phyloP scores from a whole-genome alignment of 1,140 invertebrate genomes.

The Drosophila lini region DNA sequence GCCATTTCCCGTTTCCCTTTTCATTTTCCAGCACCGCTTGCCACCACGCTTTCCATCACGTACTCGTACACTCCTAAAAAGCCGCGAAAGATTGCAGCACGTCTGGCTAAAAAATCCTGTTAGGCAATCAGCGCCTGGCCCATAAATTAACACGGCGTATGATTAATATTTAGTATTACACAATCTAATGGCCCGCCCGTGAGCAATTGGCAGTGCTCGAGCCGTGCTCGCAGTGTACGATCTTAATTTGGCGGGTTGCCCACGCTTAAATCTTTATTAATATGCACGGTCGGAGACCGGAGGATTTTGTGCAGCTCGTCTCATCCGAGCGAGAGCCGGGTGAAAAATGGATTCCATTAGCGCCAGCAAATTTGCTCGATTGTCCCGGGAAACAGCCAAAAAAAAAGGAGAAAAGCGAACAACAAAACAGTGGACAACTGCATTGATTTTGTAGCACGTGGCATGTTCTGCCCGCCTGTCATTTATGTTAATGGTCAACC shows the following conservation, averaged over 20 bases:
- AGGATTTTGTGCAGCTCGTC: constrained; percentile 46
- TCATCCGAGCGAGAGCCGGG: constrained; percentile 33
- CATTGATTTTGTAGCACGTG: constrained; percentile 72
- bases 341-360: constrained; percentile 73
- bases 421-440: constrained; percentile 43
- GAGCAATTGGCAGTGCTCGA: constrained; percentile 62
- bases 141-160: constrained; percentile 73
- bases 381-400: constrained; percentile 24
- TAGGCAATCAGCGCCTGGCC: constrained; percentile 56
- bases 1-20: constrained; percentile 13
- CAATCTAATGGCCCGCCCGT: constrained; percentile 74
- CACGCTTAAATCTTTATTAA: constrained; percentile 78
- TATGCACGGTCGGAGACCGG: constrained; percentile 59
- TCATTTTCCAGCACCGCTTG: constrained; percentile 7
- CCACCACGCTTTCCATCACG: constrained; percentile 14
- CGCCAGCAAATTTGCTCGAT: constrained; percentile 66
- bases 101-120: constrained; percentile 50
- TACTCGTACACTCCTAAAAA: constrained; percentile 44
- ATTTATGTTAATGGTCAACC: constrained; percentile 73
- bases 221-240: constrained; percentile 37
- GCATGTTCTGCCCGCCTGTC: constrained; percentile 56
- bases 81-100: constrained; percentile 57
- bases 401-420: neutral
- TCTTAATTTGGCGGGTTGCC: constrained; percentile 66
- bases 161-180: constrained; percentile 78